A percentile compares a stretch with the other conserved stretches of the same genome.
Evolutionary conservation across 2,888 invertebrate genomes (phyloP).

Genomic region (Caenorhabditis wallacei): DNA sequence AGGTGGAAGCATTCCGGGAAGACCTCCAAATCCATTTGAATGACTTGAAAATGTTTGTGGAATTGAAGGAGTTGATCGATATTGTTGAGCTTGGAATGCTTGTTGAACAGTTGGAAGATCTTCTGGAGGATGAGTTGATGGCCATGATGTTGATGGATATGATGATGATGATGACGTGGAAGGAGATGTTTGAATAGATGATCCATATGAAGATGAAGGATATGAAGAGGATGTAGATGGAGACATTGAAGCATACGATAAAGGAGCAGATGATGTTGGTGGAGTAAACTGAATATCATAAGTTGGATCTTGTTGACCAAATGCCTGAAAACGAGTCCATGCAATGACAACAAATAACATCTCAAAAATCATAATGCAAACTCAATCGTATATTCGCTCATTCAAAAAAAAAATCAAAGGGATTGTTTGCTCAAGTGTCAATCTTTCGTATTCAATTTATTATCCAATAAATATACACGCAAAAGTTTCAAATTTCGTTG

Average conservation of each 20-base stretch:
- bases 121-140: slow-evolving; percentile 61
- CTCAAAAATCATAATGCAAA: background rate
- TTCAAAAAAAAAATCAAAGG: background rate
- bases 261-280: slow-evolving; percentile 16
- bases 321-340: slow-evolving; percentile 22
- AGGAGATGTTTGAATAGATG: slow-evolving; percentile 5
- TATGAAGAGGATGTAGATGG: slow-evolving; percentile 1
- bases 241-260: background rate
- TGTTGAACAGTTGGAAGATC: slow-evolving; percentile 62
- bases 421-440: slow-evolving; percentile 27
- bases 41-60: background rate
- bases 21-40: slow-evolving; percentile 34
- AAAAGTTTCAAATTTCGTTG: slow-evolving; percentile 35
- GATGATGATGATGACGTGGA: slow-evolving; percentile 16
- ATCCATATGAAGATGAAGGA: background rate
- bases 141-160: slow-evolving; percentile 22
- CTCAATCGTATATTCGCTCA: background rate
- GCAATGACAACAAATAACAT: too few species aligned
- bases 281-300: slow-evolving; percentile 40
- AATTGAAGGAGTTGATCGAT: slow-evolving; percentile 24
- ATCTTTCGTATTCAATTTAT: slow-evolving; percentile 6
- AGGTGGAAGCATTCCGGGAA: slow-evolving; percentile 53
- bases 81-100: slow-evolving; percentile 31
- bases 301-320: slow-evolving; percentile 18
- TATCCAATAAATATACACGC: slow-evolving; percentile 21